Conservation (phyloP, 1,140 invertebrate species). For the Orchesella cincta region DNA sequence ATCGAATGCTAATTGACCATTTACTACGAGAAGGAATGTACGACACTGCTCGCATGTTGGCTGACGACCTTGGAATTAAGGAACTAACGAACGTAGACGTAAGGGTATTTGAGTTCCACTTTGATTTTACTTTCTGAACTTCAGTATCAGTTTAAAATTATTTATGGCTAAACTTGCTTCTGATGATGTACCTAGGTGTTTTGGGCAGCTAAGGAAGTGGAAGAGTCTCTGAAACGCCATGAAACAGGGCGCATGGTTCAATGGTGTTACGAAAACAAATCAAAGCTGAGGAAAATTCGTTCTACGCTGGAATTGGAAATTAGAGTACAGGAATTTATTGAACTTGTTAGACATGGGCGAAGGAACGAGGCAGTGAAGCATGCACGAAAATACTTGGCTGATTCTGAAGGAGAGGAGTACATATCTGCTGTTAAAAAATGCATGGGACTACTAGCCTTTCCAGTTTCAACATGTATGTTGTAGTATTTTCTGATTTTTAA, state of each 20-base stretch:
- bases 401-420: conserved; percentile 77
- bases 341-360: conserved; percentile 82
- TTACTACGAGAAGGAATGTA: conserved; percentile 95
- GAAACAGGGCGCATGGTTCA: conserved; percentile 87
- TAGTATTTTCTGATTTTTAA: background rate
- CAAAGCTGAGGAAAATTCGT: conserved; percentile 68
- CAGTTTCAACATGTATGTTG: conserved; percentile 69
- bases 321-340: conserved; percentile 88
- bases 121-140: too few species aligned
- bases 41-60: conserved; percentile 82
- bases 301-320: conserved; percentile 47
- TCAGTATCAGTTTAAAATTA: conserved; percentile 8
- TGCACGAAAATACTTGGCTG: conserved; percentile 88
- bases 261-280: conserved; percentile 97
- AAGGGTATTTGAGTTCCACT: conserved; percentile 2
- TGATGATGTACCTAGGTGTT: conserved; percentile 43
- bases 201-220: conserved; percentile 57
- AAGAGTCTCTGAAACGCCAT: conserved; percentile 65
- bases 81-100: conserved; percentile 88
- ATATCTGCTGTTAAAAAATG: conserved; percentile 84
- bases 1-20: conserved; percentile 95
- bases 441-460: conserved; percentile 93
- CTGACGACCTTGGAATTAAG: conserved; percentile 77
- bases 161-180: background rate
- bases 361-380: conserved; percentile 88